Evolutionary conservation across 1,140 invertebrate species (phyloP), one percentile per base, ranked within the genome.

Genomic region (Dinothrombium tinctorium): DNA sequence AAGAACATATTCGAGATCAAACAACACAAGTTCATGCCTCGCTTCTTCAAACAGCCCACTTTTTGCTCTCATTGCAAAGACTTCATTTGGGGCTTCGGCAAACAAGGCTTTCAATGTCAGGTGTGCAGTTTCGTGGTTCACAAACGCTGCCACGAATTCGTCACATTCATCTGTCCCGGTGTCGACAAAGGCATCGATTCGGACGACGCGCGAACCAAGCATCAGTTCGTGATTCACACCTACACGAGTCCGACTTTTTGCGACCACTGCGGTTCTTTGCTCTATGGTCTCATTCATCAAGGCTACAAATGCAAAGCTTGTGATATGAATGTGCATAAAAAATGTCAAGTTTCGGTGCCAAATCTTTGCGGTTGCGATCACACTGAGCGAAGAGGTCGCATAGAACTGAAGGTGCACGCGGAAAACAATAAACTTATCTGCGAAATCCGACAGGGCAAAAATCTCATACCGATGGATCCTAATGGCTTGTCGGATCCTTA

Each of bases 11-110:
- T 87, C 64, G 75, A 89, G 61, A 76, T 89, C 51, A 90, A 90
- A 62, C 80, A 90, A 62, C 94, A 99, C 68, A 89, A 83, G 64
- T 98, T 99, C 58, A 90, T 96, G 59, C 84, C 90, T 35, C 69
- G 92, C 41, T 99, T 98, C 69, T 99, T 99, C 70, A 96, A 98
- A 65, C 90, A 96, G 63, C 92, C 92, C 11, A 99, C 94, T 17
- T 99, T 98, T 63, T 98, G 90, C 69, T 89, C 82, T 53, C 82
- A 92, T 63, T 95, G 89, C 72, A 35, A 47, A 23, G 46, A 48
- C 17, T 48, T 48, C 29, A 48, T 48, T 17, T 48, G 49, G 48
- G 50, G 50, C 9, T 48, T 51, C 15, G 47, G 49, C 28, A 50
- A 50, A 56, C 89, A 95, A 62, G 90, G 86, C 38, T 67, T 95